Conservation (phyloP, 2,113 vertebrate species). For the Podarcis raffonei region DNA sequence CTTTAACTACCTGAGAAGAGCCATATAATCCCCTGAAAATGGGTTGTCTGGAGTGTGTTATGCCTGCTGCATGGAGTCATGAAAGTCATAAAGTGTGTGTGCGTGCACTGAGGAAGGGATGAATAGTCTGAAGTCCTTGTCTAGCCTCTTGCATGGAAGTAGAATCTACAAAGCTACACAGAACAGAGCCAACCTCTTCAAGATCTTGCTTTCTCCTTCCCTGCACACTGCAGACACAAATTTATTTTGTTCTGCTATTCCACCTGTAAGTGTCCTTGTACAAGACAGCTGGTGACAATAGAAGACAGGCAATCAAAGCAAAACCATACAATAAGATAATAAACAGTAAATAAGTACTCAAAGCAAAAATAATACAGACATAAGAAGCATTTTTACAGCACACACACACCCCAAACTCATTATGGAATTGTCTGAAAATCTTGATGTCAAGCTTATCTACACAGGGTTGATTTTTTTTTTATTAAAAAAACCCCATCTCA, state of each 20-base stretch:
- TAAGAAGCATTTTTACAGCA: neutral
- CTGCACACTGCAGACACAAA: too few relatives aligned
- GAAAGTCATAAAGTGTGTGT: neutral
- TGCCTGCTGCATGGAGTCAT: conserved; percentile 27
- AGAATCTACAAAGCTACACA: neutral
- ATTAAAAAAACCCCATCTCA: too few relatives aligned
- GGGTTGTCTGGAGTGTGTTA: conserved; percentile 52
- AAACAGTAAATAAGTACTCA: neutral
- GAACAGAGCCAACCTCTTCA: neutral
- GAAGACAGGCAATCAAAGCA: neutral
- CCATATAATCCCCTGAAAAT: conserved; percentile 65
- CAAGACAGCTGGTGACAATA: neutral
- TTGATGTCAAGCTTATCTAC: too few relatives aligned
- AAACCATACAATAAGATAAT: neutral
- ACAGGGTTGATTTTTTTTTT: too few relatives aligned
- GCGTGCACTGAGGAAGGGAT: neutral
- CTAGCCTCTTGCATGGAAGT: neutral
- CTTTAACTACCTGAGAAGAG: conserved; percentile 63
- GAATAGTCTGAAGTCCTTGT: neutral
- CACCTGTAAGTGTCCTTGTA: neutral
- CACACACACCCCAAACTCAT: too few relatives aligned
- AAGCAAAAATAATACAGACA: neutral
- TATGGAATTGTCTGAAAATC: too few relatives aligned
- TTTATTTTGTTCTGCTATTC: neutral
- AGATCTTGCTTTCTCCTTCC: too few relatives aligned